Evolutionary conservation across 2,113 vertebrate species (phyloP).

Genomic region (Aythya baeri): DNA sequence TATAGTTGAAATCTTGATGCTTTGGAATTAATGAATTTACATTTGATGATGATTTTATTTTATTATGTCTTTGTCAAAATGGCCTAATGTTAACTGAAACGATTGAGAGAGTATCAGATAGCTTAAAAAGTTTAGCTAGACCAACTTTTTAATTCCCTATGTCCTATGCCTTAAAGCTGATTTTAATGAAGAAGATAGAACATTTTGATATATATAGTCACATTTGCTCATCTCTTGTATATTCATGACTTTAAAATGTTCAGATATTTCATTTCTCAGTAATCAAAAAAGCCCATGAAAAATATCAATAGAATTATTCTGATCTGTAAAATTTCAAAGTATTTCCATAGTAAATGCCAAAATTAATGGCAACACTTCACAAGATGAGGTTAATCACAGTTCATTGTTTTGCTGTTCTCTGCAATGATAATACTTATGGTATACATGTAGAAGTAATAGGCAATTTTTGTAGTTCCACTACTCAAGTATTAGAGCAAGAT

Average conservation of each 20-base stretch:
- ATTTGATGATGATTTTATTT: constrained; percentile 16
- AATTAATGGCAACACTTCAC: constrained; percentile 65
- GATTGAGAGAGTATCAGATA: constrained; percentile 16
- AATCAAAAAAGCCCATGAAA: constrained; percentile 54
- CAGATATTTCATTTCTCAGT: constrained; percentile 48
- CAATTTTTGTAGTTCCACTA: constrained; percentile 33
- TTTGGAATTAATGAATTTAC: constrained; percentile 38
- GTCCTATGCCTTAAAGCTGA: neutral
- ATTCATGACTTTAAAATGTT: constrained; percentile 47
- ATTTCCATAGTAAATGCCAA: constrained; percentile 56
- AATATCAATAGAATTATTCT: constrained; percentile 71
- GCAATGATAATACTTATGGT: constrained; percentile 1
- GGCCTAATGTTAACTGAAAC: constrained; percentile 11
- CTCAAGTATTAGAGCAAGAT: constrained; percentile 32
- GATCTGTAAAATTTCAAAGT: constrained; percentile 60
- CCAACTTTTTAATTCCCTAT: constrained; percentile 21
- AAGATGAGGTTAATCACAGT: constrained; percentile 70
- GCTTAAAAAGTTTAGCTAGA: constrained; percentile 38
- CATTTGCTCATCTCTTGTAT: constrained; percentile 54
- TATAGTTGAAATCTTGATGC: neutral
- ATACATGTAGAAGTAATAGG: constrained; percentile 16
- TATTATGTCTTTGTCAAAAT: constrained; percentile 17
- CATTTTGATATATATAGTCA: constrained; percentile 13
- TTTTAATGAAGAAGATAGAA: constrained; percentile 40
- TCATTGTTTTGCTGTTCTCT: constrained; percentile 68